A percentile compares a stretch with the other conserved stretches of the same genome.
phyloP scores from a whole-genome alignment of 1,140 invertebrate genomes.

The Mycetomoellerius zeteki region DNA sequence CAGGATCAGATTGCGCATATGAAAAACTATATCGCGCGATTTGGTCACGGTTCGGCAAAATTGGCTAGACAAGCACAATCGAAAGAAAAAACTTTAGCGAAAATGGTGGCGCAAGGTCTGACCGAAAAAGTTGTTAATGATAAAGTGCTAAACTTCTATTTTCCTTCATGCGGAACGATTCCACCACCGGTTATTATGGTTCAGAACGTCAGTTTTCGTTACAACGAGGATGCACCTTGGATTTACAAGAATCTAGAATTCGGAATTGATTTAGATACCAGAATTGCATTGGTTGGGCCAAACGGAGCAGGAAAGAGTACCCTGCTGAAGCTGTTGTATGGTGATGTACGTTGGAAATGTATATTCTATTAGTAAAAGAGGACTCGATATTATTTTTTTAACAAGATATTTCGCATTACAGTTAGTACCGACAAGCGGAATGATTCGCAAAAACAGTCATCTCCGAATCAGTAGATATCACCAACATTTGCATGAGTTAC shows the following conservation, averaged over 20 bases:
- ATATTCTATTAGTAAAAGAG: neutral
- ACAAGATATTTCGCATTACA: conserved; percentile 83
- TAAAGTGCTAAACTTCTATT: conserved; percentile 97
- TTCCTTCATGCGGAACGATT: conserved; percentile 98
- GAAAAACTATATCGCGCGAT: conserved; percentile 99
- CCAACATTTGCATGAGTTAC: conserved; percentile 98
- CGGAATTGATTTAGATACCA: conserved; percentile 99
- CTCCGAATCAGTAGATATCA: conserved; percentile 99
- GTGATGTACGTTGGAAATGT: conserved; percentile 90
- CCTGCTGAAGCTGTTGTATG: conserved; percentile 97
- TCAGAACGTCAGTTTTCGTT: conserved; percentile 98
- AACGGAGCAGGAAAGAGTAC: conserved; percentile 99
- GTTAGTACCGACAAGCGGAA: conserved; percentile 97
- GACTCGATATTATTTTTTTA: neutral
- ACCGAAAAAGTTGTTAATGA: conserved; percentile 97
- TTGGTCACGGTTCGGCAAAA: conserved; percentile 99
- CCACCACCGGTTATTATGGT: conserved; percentile 99
- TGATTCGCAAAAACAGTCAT: conserved; percentile 99
- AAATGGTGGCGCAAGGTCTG: conserved; percentile 99
- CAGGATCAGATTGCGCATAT: conserved; percentile 99
- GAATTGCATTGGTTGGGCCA: conserved; percentile 98
- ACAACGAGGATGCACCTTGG: conserved; percentile 94
- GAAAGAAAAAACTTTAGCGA: conserved; percentile 99
- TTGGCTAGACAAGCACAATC: conserved; percentile 99
- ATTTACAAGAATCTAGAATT: conserved; percentile 99